Evolutionary conservation across 92 coral and sea anemone species (phyloP).

Genomic region (Phenganax stokvisi): DNA sequence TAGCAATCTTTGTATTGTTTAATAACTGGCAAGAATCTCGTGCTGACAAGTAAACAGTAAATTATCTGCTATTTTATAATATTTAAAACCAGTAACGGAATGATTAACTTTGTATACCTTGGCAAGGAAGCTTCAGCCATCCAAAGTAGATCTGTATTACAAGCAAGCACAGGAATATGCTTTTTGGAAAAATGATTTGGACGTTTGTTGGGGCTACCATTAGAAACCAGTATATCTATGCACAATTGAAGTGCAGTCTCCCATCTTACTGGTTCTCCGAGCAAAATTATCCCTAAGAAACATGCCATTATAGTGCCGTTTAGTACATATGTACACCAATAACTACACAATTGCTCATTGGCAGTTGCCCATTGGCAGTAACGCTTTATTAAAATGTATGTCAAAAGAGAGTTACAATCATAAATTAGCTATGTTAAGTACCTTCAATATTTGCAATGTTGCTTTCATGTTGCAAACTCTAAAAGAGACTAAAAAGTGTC

Average conservation of each 20-base stretch:
- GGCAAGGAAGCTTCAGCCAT: conserved; percentile 64
- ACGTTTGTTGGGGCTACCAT: conserved; percentile 50
- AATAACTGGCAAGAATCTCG: neutral
- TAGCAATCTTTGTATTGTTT: neutral
- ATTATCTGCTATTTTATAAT: neutral
- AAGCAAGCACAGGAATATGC: conserved; percentile 60
- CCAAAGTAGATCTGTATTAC: conserved; percentile 65
- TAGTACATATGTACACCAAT: neutral
- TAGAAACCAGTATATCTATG: conserved; percentile 57
- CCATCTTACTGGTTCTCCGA: conserved; percentile 77
- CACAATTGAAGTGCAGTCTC: conserved; percentile 64
- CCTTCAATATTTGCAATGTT: conserved; percentile 46
- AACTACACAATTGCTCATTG: no score
- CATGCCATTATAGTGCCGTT: neutral
- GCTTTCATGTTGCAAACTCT: conserved; percentile 15
- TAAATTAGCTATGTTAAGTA: neutral
- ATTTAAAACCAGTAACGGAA: neutral
- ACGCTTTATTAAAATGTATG: no score
- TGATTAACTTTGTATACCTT: conserved; percentile 29
- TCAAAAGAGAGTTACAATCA: no score
- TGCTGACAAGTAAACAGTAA: no score
- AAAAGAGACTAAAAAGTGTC: neutral
- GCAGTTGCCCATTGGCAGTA: no score
- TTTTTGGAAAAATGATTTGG: conserved; percentile 4
- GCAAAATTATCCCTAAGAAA: conserved; percentile 54